Conservation (phyloP, 1,140 invertebrate species). For the Drosophila hydei region DNA sequence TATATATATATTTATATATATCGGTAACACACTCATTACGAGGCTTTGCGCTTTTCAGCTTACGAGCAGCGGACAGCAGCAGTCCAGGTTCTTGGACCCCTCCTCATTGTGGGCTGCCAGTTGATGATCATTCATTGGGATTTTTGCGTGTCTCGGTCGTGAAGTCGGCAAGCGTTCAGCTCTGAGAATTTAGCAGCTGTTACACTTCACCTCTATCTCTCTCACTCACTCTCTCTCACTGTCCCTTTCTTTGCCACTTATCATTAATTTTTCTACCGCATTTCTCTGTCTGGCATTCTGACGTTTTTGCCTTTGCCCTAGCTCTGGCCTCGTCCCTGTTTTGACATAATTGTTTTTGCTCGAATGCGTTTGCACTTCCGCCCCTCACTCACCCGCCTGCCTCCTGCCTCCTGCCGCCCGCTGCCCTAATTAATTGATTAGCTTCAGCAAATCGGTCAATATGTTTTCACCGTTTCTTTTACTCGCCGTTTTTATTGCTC, state of each 20-base stretch:
- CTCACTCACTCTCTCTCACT: background rate
- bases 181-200: conserved; percentile 66
- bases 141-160: conserved; percentile 71
- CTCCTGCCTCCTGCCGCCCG: background rate
- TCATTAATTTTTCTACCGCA: conserved; percentile 81
- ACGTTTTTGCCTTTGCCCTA: conserved; percentile 61
- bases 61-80: conserved; percentile 33
- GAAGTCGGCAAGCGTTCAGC: conserved; percentile 48
- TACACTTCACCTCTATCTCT: conserved; percentile 35
- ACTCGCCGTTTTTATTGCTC: conserved; percentile 45
- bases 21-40: conserved; percentile 43
- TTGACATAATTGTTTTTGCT: conserved; percentile 80
- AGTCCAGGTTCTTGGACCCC: conserved; percentile 4
- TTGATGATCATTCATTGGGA: conserved; percentile 65
- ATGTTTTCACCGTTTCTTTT: conserved; percentile 58
- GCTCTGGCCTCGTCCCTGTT: conserved; percentile 43
- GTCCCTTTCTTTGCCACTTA: conserved; percentile 59
- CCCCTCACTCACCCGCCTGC: background rate
- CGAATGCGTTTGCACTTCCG: conserved; percentile 25
- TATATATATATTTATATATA: background rate
- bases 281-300: conserved; percentile 75
- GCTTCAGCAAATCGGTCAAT: conserved; percentile 82
- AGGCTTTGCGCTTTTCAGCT: conserved; percentile 62
- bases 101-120: conserved; percentile 2
- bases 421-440: conserved; percentile 79